These are phyloP conservation scores for Daboia siamensis DNA, from an alignment of 2,113 vertebrate genomes.

Conservation along the genomic window DNA sequence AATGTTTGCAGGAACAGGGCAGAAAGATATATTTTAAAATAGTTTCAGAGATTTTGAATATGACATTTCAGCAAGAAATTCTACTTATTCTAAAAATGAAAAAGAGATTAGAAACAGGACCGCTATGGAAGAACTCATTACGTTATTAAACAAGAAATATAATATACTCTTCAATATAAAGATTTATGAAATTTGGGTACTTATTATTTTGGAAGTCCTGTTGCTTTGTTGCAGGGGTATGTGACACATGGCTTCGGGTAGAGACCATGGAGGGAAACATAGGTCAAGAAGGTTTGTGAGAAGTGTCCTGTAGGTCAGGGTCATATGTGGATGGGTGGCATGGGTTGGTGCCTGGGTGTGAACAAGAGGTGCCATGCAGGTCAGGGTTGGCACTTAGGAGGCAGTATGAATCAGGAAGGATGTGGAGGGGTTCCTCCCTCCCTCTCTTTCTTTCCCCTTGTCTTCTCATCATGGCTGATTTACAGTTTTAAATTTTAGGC, in stretches of 20 bases:
- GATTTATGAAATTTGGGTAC: not conserved
- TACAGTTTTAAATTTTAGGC: constrained; percentile 13
- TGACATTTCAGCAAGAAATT: not conserved
- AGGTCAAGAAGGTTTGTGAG: not conserved
- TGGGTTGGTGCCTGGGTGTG: not conserved
- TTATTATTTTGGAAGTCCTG: not conserved
- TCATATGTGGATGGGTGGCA: not conserved
- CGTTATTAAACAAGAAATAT: not conserved
- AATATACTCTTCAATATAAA: not conserved
- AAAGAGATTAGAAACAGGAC: not conserved
- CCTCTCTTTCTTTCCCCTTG: not conserved
- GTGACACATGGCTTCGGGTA: too few species aligned
- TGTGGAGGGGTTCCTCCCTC: not conserved
- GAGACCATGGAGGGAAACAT: not conserved
- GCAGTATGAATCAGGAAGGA: not conserved
- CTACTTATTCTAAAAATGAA: not conserved
- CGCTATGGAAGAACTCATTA: not conserved
- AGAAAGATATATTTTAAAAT: constrained; percentile 4
- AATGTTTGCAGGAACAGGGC: not conserved
- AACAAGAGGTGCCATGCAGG: not conserved
- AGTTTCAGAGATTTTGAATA: not conserved
- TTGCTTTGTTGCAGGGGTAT: not conserved
- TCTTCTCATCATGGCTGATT: not conserved
- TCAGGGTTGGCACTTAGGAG: not conserved
- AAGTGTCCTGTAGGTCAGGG: not conserved